phyloP scores from a whole-genome alignment of 2,888 invertebrate species.

The Noctua pronuba region DNA sequence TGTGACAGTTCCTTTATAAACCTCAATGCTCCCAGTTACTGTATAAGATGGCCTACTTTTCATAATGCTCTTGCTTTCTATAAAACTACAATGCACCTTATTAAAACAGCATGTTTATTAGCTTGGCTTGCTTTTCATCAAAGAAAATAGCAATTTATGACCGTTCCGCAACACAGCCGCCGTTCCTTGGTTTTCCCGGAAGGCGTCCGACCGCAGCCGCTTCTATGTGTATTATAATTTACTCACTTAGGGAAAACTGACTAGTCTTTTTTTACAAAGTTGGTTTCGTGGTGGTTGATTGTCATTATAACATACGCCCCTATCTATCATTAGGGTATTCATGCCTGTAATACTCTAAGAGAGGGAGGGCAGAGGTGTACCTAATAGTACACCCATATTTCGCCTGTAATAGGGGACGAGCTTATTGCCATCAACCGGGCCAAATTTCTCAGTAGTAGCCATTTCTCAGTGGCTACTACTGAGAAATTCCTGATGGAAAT shows the following conservation, averaged over 20 bases:
- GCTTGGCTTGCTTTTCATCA: conserved; percentile 3
- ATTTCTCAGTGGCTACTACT: too few species aligned
- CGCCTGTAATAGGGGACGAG: too few species aligned
- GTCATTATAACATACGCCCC: too few species aligned
- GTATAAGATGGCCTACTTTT: neutral
- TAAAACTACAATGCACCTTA: neutral
- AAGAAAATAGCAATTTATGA: conserved; percentile 7
- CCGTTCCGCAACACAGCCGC: neutral
- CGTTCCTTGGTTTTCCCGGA: neutral
- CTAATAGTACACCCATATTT: too few species aligned
- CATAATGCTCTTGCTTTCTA: neutral
- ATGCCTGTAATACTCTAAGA: too few species aligned
- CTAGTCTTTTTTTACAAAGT: neutral
- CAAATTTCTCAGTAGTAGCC: too few species aligned
- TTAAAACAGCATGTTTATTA: conserved; percentile 11
- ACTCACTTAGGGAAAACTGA: neutral
- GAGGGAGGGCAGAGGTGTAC: too few species aligned
- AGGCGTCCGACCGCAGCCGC: neutral
- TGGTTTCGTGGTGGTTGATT: neutral
- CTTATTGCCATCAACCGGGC: too few species aligned
- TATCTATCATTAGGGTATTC: too few species aligned
- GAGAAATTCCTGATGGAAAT: too few species aligned
- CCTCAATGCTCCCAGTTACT: neutral
- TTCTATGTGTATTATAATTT: neutral
- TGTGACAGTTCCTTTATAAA: neutral